Evolutionary conservation across 2,797 vertebrate genomes (phyloP).

Genomic region (Holocentrus rufus): DNA sequence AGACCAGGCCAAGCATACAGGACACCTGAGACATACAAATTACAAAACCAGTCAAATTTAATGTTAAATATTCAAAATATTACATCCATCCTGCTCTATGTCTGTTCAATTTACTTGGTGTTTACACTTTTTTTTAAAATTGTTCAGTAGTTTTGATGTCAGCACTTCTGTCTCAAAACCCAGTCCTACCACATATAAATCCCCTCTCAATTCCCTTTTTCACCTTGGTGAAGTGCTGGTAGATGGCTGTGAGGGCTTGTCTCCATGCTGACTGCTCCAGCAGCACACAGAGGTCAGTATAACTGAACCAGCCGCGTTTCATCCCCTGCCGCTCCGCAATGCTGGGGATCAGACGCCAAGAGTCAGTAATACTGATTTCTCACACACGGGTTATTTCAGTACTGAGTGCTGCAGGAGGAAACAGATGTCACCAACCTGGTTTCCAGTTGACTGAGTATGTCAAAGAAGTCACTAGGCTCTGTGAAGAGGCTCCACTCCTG

Average conservation of each 20-base stretch:
- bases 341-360: conserved; percentile 70
- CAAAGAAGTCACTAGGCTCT: conserved; percentile 91
- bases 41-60: not conserved
- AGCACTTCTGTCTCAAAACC: too few relatives aligned
- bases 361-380: not conserved
- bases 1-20: conserved; percentile 90
- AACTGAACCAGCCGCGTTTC: conserved; percentile 96
- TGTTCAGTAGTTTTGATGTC: too few relatives aligned
- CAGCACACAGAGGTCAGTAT: conserved; percentile 95
- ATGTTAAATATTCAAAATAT: not conserved
- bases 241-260: conserved; percentile 86
- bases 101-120: too few relatives aligned
- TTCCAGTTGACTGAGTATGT: conserved; percentile 90
- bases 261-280: conserved; percentile 93
- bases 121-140: too few relatives aligned
- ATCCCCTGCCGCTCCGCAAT: conserved; percentile 92
- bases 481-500: conserved; percentile 98
- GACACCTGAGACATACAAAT: conserved; percentile 81
- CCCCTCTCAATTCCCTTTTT: not conserved
- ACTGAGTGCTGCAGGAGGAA: too few relatives aligned
- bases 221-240: conserved; percentile 92
- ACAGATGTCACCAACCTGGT: conserved; percentile 85
- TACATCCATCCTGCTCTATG: not conserved
- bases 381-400: not conserved
- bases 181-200: fast-evolving